phyloP scores from a whole-genome alignment of 2,113 vertebrate species.

The Polypterus bichir region DNA sequence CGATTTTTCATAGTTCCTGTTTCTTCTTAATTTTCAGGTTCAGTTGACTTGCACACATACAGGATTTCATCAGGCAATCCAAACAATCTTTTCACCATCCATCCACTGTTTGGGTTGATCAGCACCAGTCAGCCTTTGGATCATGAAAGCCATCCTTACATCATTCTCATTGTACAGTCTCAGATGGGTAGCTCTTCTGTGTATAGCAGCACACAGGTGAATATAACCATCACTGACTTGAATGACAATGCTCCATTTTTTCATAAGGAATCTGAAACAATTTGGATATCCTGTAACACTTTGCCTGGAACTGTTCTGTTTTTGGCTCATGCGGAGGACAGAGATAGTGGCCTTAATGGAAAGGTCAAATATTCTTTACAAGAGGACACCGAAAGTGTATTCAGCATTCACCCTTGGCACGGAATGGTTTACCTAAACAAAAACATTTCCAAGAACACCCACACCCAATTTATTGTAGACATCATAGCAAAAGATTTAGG shows the following conservation, averaged over 20 bases:
- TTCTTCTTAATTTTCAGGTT: slow-evolving; percentile 42
- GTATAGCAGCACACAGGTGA: slow-evolving; percentile 69
- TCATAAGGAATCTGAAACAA: slow-evolving; percentile 31
- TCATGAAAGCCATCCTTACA: slow-evolving; percentile 53
- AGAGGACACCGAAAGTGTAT: slow-evolving; percentile 30
- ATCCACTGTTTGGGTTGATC: slow-evolving; percentile 64
- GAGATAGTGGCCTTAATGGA: slow-evolving; percentile 68
- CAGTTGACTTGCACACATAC: slow-evolving; percentile 56
- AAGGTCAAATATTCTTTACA: slow-evolving; percentile 54
- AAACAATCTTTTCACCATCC: slow-evolving; percentile 56
- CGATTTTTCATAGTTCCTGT: too few relatives aligned
- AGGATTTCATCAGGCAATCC: slow-evolving; percentile 72
- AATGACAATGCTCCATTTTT: slow-evolving; percentile 76
- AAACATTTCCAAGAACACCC: slow-evolving; percentile 26
- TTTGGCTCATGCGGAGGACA: slow-evolving; percentile 68
- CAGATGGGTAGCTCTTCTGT: slow-evolving; percentile 41
- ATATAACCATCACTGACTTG: slow-evolving; percentile 59
- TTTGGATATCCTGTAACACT: slow-evolving; percentile 47
- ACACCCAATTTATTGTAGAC: slow-evolving; percentile 35
- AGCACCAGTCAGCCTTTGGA: slow-evolving; percentile 55
- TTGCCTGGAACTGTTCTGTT: slow-evolving; percentile 63
- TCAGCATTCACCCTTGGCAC: slow-evolving; percentile 47
- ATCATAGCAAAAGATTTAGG: slow-evolving; percentile 66
- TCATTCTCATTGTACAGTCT: slow-evolving; percentile 63
- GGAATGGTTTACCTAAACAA: slow-evolving; percentile 60